Evolutionary conservation across 2,797 vertebrate species (phyloP).

Genomic region (Sparus aurata): DNA sequence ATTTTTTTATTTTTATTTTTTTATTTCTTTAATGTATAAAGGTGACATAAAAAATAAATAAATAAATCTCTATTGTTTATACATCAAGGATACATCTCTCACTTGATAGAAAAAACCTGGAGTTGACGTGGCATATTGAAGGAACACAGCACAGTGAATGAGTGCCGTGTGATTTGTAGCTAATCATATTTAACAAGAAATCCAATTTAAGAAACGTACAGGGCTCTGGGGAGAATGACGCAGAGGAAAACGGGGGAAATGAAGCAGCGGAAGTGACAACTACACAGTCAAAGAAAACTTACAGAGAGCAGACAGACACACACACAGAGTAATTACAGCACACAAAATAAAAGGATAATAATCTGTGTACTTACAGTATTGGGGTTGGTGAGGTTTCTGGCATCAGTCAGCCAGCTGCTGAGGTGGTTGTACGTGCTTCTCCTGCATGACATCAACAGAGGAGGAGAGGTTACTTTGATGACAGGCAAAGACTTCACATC

Average conservation of each 20-base stretch:
- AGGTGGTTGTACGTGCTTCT: slow-evolving; percentile 99
- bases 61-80: background rate
- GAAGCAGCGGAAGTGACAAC: background rate
- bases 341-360: background rate
- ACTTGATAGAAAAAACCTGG: background rate
- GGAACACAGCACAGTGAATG: slow-evolving; percentile 28
- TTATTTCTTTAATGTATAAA: background rate
- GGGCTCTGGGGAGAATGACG: slow-evolving; percentile 14
- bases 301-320: background rate
- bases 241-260: background rate
- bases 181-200: slow-evolving; percentile 69
- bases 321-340: background rate
- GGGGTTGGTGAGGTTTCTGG: slow-evolving; percentile 99
- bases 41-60: background rate
- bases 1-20: background rate
- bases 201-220: slow-evolving; percentile 57
- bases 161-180: slow-evolving; percentile 41
- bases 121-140: slow-evolving; percentile 20
- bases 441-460: slow-evolving; percentile 81
- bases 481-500: slow-evolving; percentile 39
- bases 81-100: background rate
- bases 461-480: slow-evolving; percentile 59
- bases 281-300: background rate
- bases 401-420: slow-evolving; percentile 99
- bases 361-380: slow-evolving; percentile 92